These are phyloP conservation scores for Lepisosteus oculatus DNA, from an alignment of 2,113 vertebrate genomes.

Conservation along the genomic window DNA sequence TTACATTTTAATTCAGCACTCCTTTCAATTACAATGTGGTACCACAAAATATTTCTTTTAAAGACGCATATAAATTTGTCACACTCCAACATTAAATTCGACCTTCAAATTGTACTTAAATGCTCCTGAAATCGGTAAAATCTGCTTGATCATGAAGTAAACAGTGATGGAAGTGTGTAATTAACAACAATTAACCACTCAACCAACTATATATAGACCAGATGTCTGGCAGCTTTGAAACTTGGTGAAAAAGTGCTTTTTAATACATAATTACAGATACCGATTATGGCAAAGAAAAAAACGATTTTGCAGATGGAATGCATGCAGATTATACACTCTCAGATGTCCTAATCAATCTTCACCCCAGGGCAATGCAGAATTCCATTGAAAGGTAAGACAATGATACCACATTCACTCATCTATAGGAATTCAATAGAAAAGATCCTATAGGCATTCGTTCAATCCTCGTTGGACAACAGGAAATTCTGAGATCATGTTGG, in stretches of 20 bases:
- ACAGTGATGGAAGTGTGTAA: too few relatives aligned
- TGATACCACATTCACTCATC: not conserved
- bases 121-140: too few relatives aligned
- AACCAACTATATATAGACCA: not conserved
- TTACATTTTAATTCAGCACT: too few relatives aligned
- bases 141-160: too few relatives aligned
- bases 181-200: too few relatives aligned
- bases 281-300: not conserved
- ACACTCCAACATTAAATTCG: too few relatives aligned
- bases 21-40: too few relatives aligned
- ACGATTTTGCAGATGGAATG: not conserved
- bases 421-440: conserved; percentile 7
- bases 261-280: conserved; percentile 3
- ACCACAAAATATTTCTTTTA: too few relatives aligned
- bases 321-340: not conserved
- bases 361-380: not conserved
- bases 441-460: not conserved
- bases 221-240: not conserved
- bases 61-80: too few relatives aligned
- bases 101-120: too few relatives aligned
- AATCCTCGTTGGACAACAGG: not conserved
- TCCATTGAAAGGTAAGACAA: not conserved
- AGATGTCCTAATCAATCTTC: not conserved
- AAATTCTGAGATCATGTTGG: not conserved
- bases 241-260: not conserved